Percentiles rank a stretch among this genome's conserved stretches.
Evolutionary conservation across 2,113 vertebrate species (phyloP).

Genomic region (Muscicapa adusta): DNA sequence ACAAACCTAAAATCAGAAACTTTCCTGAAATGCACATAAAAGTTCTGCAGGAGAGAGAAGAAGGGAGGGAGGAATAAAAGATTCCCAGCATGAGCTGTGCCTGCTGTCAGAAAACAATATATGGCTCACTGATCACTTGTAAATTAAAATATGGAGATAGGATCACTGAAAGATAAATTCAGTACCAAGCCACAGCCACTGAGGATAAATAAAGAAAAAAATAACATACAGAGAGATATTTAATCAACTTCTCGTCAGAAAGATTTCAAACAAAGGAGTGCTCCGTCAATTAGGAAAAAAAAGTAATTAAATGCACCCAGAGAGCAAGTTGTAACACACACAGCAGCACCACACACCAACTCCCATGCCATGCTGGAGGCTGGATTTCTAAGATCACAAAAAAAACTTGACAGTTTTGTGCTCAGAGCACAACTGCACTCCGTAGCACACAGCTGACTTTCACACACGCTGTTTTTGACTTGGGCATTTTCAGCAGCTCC

Average conservation of each 20-base stretch:
- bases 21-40: neutral
- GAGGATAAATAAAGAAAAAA: conserved; percentile 17
- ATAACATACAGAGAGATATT: neutral
- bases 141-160: conserved; percentile 62
- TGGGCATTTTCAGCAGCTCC: neutral
- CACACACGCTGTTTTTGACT: fast-evolving
- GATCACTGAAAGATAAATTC: conserved; percentile 51
- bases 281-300: neutral
- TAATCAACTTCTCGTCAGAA: conserved; percentile 30
- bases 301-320: neutral
- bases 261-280: conserved; percentile 24
- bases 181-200: neutral
- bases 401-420: neutral
- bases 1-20: neutral
- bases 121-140: conserved; percentile 39
- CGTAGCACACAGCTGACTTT: fast-evolving
- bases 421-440: neutral
- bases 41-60: neutral
- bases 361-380: neutral
- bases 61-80: neutral
- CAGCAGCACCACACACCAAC: neutral
- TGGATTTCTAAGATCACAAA: neutral
- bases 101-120: conserved; percentile 36
- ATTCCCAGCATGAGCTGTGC: conserved; percentile 42
- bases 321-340: neutral